Conservation (phyloP, 1,140 invertebrate species). For the Drosophila lini region DNA sequence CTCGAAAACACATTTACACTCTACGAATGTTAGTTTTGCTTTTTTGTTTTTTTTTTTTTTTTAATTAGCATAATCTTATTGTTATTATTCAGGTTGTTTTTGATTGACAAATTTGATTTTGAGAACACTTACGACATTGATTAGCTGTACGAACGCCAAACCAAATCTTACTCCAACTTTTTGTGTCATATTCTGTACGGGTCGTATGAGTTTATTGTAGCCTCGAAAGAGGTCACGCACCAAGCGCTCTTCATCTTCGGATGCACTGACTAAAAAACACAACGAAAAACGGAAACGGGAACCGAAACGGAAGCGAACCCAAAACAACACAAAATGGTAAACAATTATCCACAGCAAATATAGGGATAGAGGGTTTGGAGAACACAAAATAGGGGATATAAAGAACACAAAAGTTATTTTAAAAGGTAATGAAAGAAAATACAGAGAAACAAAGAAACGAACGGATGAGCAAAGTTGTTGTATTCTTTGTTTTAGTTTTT, state of each 20-base stretch:
- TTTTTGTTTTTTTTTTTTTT: constrained; percentile 40
- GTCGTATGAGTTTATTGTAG: constrained; percentile 99
- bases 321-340: background rate
- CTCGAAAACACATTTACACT: constrained; percentile 77
- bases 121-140: constrained; percentile 96
- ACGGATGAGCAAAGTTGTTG: constrained; percentile 74
- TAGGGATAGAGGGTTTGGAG: background rate
- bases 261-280: constrained; percentile 81
- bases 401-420: constrained; percentile 5
- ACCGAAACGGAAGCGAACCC: background rate
- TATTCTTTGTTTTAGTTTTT: constrained; percentile 56
- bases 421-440: constrained; percentile 51
- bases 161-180: constrained; percentile 98
- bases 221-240: constrained; percentile 98
- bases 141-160: constrained; percentile 98
- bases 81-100: constrained; percentile 45
- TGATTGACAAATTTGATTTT: constrained; percentile 63
- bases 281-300: constrained; percentile 34
- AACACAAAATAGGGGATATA: constrained; percentile 1
- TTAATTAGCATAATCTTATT: constrained; percentile 58
- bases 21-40: constrained; percentile 69
- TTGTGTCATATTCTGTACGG: constrained; percentile 98
- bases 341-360: background rate
- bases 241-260: constrained; percentile 97
- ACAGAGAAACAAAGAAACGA: constrained; percentile 67